Conservation (phyloP, 2,113 vertebrate species). For the Engystomops pustulosus region DNA sequence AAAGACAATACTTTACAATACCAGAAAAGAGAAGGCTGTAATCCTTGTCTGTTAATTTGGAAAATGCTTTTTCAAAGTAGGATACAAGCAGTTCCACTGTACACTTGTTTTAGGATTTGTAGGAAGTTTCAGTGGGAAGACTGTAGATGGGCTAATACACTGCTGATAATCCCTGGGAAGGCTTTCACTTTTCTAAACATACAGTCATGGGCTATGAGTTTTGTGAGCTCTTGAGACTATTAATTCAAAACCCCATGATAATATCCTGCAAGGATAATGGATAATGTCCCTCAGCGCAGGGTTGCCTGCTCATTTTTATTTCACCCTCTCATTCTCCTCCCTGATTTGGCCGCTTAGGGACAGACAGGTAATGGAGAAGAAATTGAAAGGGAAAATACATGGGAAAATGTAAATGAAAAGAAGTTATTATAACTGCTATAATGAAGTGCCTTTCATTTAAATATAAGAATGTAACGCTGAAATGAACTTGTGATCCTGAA, state of each 20-base stretch:
- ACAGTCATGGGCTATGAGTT: conserved; percentile 42
- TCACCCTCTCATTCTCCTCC: conserved; percentile 76
- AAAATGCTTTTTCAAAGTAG: no score
- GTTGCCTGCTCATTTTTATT: conserved; percentile 70
- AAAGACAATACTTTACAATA: no score
- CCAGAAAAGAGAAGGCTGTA: neutral
- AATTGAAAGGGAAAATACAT: conserved; percentile 92
- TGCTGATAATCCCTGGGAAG: neutral
- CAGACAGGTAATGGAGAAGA: conserved; percentile 98
- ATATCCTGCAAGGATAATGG: conserved; percentile 51
- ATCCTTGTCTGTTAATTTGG: no score
- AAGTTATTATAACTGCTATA: conserved; percentile 99
- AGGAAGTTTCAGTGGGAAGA: neutral
- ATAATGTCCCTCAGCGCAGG: conserved; percentile 62
- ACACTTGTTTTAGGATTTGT: neutral
- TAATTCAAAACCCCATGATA: conserved; percentile 15
- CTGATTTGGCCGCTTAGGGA: conserved; percentile 82
- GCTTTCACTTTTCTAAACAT: conserved; percentile 34
- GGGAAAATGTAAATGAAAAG: conserved; percentile 98
- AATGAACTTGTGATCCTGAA: conserved; percentile 98
- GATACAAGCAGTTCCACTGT: neutral
- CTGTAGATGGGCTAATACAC: neutral
- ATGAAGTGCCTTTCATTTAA: conserved; percentile 99
- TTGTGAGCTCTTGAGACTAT: conserved; percentile 27
- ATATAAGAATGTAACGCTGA: conserved; percentile 99